A percentile compares a stretch with the other conserved stretches of the same genome.
phyloP scores from a whole-genome alignment of 2,888 invertebrate species.

The Cyaniris semiargus region DNA sequence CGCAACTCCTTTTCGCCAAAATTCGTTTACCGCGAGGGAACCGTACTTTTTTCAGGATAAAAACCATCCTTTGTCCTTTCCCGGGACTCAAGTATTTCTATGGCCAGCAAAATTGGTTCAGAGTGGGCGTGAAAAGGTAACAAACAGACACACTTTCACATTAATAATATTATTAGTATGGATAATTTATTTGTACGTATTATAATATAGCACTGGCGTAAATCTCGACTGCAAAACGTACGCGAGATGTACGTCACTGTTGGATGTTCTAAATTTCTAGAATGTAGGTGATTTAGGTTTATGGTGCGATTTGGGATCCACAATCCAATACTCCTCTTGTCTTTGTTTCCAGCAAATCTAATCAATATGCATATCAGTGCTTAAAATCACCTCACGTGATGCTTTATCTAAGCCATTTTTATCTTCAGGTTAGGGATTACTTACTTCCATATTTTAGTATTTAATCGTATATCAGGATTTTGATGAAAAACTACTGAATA shows the following conservation, averaged over 20 bases:
- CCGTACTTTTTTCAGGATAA: no score
- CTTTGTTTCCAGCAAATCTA: not conserved
- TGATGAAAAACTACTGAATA: not conserved
- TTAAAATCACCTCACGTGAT: not conserved
- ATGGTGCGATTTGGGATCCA: slow-evolving; percentile 4
- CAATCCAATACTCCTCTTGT: not conserved
- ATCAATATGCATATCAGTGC: not conserved
- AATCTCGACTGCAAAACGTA: not conserved
- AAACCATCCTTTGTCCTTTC: no score
- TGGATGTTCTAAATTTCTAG: slow-evolving; percentile 13
- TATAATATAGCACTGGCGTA: not conserved
- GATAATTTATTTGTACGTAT: no score
- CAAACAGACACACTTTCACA: no score
- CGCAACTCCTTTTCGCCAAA: no score
- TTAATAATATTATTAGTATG: no score
- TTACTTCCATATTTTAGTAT: not conserved
- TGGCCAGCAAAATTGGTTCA: no score
- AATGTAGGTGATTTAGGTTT: slow-evolving; percentile 5
- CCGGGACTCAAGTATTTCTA: no score
- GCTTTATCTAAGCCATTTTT: not conserved
- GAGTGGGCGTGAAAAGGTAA: no score
- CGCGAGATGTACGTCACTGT: not conserved
- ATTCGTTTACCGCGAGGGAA: no score
- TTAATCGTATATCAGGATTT: not conserved
- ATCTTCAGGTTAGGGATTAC: not conserved